Base-by-base conservation (phyloP, 1,140 invertebrate species). In the Pseudomyrmex concolor region DNA sequence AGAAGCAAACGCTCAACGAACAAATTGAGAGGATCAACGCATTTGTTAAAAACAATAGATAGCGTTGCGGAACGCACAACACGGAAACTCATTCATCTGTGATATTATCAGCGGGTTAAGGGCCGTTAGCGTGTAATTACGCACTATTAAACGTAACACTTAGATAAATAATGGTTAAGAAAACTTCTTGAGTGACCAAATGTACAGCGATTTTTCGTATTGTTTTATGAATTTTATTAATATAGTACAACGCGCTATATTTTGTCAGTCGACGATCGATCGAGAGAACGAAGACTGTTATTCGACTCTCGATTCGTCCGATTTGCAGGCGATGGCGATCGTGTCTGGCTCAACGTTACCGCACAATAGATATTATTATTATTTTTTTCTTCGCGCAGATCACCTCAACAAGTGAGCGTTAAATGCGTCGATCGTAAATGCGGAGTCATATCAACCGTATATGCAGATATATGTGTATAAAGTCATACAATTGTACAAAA, bases 51-150 rank as follows among this genome's bases (percentile, higher is more conserved):
- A 90, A 89, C 82, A 89, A 93, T 89, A 94, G 93, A 90, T 94
- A 93, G 91, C 93, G 90, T 92, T 91, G 86, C 86, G 89, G 86
- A 87, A 93, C 90, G 91, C 90, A 89, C 92, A 93, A 93, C 92
- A 94, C 91, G 92, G 92, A 93, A 93, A 94, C 92, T 93, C 90
- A 92, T 93, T 92, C 92, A 92, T 94, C 93, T 94, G 93, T 94
- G 93, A 94, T 94, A 94, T 93, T 94, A 93, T 92, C 92, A 87
- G 91, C 91, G 92, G 92, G 91, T 93, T 93, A 93, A 93, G 91
- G 89, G 92, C 90, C 92, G 90, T 93, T 91, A 89, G 89, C 88
- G 62, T 66, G 68, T 80, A 85, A 83, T 34, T 82, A 84, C 81
- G 71, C 57, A 86, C 80, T 90, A 85, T 72, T 80, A 87, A 84